Evolutionary conservation across 1,140 invertebrate genomes (phyloP), one percentile per base, ranked within the genome.

Genomic region (Maniola jurtina): DNA sequence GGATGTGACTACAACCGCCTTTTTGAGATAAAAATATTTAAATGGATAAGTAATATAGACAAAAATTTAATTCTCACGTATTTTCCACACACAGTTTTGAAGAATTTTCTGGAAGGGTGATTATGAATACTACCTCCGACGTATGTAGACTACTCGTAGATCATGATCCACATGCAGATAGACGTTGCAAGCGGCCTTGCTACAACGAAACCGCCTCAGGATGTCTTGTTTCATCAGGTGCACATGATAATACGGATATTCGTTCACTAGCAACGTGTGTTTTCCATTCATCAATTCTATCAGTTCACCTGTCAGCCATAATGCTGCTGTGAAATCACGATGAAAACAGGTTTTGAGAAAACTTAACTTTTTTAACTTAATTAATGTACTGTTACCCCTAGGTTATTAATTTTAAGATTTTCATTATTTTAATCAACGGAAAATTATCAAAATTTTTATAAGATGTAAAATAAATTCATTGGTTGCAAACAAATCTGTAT

Each of bases 91-190:
- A n/a, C 6, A 6, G 58, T 64, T 56, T 64, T 57, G 34, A 10
- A 33, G 57, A 69, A 76, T 13, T 61, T 52, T 1, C 66, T 55
- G 0, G 70, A 72, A 6, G 62, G 52, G 63, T 79, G 74, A n/a
- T 71, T 63, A 59, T 78, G 76, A 0, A 61, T 33, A 8, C 55
- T 54, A 5, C 60, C 57, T 35, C 55, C 55, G 40, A 10, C 38
- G 25, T 38, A 57, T 0, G n/a, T n/a, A n/a, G n/a, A 57, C 55
- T 35, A 57, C 55, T 57, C 55, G 34, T 3, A 57, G 55, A 6
- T 57, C 55, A 15, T 57, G 34, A 57, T 57, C 55, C 4, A 57
- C 55, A n/a, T 57, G 55, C 11, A 57, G 25, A 15, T 57, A 63
- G 3, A 42, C 61, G 6, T 63, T 63, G 42, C 61, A 63, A 63